phyloP scores from a whole-genome alignment of 2,888 invertebrate genomes.

The Aethes cnicana region DNA sequence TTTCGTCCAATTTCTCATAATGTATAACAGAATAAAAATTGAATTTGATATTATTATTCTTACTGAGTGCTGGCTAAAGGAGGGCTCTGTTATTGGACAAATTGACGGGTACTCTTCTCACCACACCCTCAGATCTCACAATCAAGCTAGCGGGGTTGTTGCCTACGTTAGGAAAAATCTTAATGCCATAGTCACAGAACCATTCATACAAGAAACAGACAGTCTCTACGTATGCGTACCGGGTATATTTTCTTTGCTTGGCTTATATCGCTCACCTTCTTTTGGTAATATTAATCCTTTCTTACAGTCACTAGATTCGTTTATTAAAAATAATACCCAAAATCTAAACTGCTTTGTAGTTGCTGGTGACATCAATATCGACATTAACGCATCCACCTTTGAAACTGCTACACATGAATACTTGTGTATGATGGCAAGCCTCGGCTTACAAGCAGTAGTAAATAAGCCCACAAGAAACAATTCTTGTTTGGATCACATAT shows the following conservation, averaged over 20 bases:
- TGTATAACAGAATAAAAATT: too few species aligned
- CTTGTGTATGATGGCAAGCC: slow-evolving; percentile 25
- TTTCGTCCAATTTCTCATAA: too few species aligned
- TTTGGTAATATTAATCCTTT: slow-evolving; percentile 19
- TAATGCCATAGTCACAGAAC: slow-evolving; percentile 25
- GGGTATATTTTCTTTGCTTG: slow-evolving; percentile 13
- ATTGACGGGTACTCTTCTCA: not conserved
- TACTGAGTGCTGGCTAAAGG: too few species aligned
- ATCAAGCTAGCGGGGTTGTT: slow-evolving; percentile 33
- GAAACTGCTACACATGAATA: slow-evolving; percentile 3
- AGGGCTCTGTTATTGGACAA: not conserved
- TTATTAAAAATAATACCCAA: not conserved
- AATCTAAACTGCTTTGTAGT: slow-evolving; percentile 6
- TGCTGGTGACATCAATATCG: slow-evolving; percentile 33
- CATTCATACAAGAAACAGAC: slow-evolving; percentile 21
- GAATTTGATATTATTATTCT: too few species aligned
- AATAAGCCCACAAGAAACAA: slow-evolving; percentile 24
- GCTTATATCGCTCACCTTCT: slow-evolving; percentile 32
- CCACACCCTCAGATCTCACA: not conserved
- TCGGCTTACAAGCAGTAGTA: slow-evolving; percentile 19
- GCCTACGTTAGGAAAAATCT: slow-evolving; percentile 21
- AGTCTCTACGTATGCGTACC: slow-evolving; percentile 21
- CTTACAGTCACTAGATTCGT: slow-evolving; percentile 13
- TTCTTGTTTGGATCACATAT: slow-evolving; percentile 32
- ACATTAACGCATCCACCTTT: slow-evolving; percentile 7